Base-by-base conservation (phyloP, 2,888 invertebrate species). In the Tenodera sinensis region DNA sequence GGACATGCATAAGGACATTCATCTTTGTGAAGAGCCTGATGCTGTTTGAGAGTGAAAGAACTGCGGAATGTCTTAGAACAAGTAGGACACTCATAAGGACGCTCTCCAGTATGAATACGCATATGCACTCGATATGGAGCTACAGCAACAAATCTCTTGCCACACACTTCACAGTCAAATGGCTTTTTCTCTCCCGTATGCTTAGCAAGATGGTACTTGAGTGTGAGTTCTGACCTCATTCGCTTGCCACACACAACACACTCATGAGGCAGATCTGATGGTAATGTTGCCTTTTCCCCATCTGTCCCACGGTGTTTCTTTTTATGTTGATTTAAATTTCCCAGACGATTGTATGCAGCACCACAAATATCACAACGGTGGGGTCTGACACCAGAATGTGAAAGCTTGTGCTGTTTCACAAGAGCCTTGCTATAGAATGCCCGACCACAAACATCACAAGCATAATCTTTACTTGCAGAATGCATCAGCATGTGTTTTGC, bases 131-230 rank as follows among this genome's bases (percentile, higher is more conserved):
- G 90, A 28, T 89, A 90, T 3, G 90, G 89, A 30, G 88, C 90
- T 2, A 90, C 87, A n/a, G 90, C 88, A 71, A 84, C 87, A 88
- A 91, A 91, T 28, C 90, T 88, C 83, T 90, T 91, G 1, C 89
- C 89, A 87, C 91, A 90, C 54, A 88, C 87, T 28, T 89, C 90
- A 83, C 91, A 91, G 87, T 90, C 90, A 89, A 90, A 91, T 42
- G 91, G 91, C 30, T 89, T 89, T 88, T 90, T 91, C 84, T 91
- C 91, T 15, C 91, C 91, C 25, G 90, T 90, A 88, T 89, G 90
- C 87, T 90, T 90, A 81, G 91, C 90, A 84, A 90, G 84, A 83
- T 91, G 91, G 85, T 91, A 91, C 54, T 90, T 90, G 9, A 90
- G 87, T 20, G 91, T 90, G 25, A 91, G 88, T 84, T 90, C 90